Conservation (phyloP, 2,113 vertebrate species). For the Psittacula cyanocephala region DNA sequence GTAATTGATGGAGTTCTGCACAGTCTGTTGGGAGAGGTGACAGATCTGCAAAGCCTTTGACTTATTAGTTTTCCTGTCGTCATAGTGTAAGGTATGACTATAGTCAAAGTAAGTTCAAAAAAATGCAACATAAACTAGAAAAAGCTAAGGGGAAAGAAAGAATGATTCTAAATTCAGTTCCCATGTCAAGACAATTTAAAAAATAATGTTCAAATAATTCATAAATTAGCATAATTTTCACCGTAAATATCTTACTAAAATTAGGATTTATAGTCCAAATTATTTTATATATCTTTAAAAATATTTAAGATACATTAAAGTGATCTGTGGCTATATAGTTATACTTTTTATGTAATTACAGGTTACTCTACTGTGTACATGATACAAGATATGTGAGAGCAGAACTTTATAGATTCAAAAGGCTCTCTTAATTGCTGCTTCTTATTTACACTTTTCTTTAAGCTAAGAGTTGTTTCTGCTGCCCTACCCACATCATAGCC, state of each 20-base stretch:
- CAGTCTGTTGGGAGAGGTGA: constrained; percentile 1
- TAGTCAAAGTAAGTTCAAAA: constrained; percentile 14
- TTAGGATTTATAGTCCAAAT: not conserved
- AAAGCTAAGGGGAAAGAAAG: not conserved
- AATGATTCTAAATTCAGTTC: not conserved
- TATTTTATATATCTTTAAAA: not conserved
- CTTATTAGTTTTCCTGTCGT: not conserved
- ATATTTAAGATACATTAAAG: not conserved
- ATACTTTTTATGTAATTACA: not conserved
- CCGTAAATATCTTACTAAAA: not conserved
- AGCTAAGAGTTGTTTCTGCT: not conserved
- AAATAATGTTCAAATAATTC: not conserved
- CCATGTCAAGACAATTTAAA: not conserved
- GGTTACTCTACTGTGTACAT: not conserved
- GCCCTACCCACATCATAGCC: not conserved
- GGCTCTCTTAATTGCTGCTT: not conserved
- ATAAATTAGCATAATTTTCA: not conserved
- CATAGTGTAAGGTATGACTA: not conserved
- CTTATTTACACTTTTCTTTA: not conserved
- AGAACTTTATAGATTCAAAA: not conserved
- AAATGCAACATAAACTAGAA: not conserved
- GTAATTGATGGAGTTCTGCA: constrained; percentile 33
- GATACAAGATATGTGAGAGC: not conserved
- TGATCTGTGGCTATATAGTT: not conserved
- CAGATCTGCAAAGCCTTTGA: constrained; percentile 32